Evolutionary conservation across 1,140 invertebrate genomes (phyloP).

Genomic region (Catajapyx aquilonaris): DNA sequence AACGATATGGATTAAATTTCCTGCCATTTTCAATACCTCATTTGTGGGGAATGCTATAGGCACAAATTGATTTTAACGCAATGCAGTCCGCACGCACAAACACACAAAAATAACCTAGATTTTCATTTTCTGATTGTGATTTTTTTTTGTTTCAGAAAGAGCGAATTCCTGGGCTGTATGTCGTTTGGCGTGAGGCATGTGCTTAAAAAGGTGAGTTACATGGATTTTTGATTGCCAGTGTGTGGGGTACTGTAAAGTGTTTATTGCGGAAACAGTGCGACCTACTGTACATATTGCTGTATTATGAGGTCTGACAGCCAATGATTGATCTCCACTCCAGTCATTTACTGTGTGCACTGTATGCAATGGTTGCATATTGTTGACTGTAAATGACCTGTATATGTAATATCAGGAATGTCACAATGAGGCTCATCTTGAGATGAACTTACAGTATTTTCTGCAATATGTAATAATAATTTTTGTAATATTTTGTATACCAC

Average conservation of each 20-base stretch:
- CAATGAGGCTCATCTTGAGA: too few species aligned
- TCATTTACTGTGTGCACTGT: not conserved
- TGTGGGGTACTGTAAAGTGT: not conserved
- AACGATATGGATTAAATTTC: too few species aligned
- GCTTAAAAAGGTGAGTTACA: conserved; percentile 29
- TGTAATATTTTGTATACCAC: too few species aligned
- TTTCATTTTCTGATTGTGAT: conserved; percentile 6
- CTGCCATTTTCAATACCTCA: too few species aligned
- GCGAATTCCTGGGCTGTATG: conserved; percentile 58
- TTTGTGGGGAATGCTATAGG: too few species aligned
- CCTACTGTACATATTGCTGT: not conserved
- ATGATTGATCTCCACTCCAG: not conserved
- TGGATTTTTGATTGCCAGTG: not conserved
- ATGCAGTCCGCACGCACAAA: too few species aligned
- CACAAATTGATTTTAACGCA: too few species aligned
- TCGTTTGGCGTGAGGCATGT: conserved; percentile 48
- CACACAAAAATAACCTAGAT: too few species aligned
- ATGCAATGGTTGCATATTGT: not conserved
- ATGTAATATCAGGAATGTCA: too few species aligned
- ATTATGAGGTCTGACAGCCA: not conserved
- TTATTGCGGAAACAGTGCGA: not conserved
- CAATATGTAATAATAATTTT: too few species aligned
- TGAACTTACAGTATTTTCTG: too few species aligned
- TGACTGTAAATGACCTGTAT: too few species aligned
- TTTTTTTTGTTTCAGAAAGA: conserved; percentile 33